phyloP scores from a whole-genome alignment of 1,140 invertebrate species.

The Zaprionus camerounensis region DNA sequence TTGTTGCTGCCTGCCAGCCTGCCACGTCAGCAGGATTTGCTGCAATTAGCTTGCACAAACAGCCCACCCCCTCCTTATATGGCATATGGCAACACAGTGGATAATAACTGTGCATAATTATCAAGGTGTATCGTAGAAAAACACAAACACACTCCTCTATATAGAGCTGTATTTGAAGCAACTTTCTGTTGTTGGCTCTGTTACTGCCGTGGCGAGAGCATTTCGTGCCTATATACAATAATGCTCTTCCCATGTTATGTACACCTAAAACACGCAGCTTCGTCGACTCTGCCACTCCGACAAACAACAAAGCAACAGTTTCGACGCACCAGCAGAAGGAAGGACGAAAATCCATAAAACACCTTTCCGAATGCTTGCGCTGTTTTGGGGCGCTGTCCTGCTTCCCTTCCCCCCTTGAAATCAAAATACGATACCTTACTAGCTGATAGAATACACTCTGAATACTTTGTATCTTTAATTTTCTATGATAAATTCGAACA shows the following conservation, averaged over 20 bases:
- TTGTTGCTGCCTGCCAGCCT: too few species aligned
- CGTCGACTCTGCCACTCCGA: not conserved
- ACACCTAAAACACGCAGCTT: constrained; percentile 34
- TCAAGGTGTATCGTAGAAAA: constrained; percentile 1
- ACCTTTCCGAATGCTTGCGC: constrained; percentile 28
- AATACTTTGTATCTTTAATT: not conserved
- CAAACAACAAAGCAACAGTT: constrained; percentile 54
- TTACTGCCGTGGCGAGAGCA: not conserved
- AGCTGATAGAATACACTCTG: not conserved
- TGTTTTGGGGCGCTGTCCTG: constrained; percentile 35
- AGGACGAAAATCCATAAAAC: constrained; percentile 54
- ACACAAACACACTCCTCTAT: not conserved
- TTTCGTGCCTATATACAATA: constrained; percentile 13
- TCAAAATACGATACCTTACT: constrained; percentile 20
- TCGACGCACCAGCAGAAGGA: constrained; percentile 37
- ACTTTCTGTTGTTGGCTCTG: constrained; percentile 3
- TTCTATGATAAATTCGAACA: not conserved
- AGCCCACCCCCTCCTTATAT: not conserved
- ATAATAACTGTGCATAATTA: constrained; percentile 7
- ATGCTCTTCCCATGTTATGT: constrained; percentile 26
- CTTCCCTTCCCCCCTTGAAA: not conserved
- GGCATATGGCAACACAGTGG: not conserved
- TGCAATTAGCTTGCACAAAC: constrained; percentile 47
- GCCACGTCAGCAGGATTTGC: constrained; percentile 15
- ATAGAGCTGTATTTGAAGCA: constrained; percentile 1